A percentile compares a stretch with the other conserved stretches of the same genome.
Evolutionary conservation across 2,797 vertebrate genomes (phyloP).

Genomic region (Leptoclinus maculatus): DNA sequence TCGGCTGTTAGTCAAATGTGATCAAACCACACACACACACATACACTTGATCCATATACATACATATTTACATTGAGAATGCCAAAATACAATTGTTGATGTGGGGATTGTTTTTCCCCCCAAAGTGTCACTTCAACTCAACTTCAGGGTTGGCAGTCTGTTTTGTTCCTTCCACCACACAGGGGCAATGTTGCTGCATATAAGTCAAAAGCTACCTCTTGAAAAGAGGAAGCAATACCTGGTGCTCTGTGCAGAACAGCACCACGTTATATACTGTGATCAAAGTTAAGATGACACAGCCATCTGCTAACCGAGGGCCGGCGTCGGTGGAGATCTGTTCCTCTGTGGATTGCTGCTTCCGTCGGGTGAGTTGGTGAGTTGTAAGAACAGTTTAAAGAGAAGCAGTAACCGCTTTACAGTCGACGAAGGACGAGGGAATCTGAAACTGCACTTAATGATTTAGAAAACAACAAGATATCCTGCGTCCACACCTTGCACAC

Average conservation of each 20-base stretch:
- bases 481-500: constrained; percentile 3
- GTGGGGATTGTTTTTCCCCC: background rate
- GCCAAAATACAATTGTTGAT: background rate
- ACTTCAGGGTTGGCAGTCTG: background rate
- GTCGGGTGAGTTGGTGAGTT: constrained; percentile 28
- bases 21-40: too few species aligned
- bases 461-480: background rate
- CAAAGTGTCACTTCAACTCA: background rate
- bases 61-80: background rate
- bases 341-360: background rate
- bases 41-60: too few species aligned
- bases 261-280: constrained; percentile 50
- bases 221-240: background rate
- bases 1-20: too few species aligned
- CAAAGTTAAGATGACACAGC: constrained; percentile 56
- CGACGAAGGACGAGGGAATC: background rate
- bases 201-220: background rate
- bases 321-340: constrained; percentile 20
- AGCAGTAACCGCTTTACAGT: background rate
- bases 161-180: constrained; percentile 59
- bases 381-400: constrained; percentile 21
- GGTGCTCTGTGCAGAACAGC: constrained; percentile 2
- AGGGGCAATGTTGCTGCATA: constrained; percentile 71
- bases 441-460: background rate
- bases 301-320: constrained; percentile 44